Evolutionary conservation across 2,113 vertebrate genomes (phyloP), one percentile per base, ranked within the genome.

Genomic region (Muntiacus reevesi): DNA sequence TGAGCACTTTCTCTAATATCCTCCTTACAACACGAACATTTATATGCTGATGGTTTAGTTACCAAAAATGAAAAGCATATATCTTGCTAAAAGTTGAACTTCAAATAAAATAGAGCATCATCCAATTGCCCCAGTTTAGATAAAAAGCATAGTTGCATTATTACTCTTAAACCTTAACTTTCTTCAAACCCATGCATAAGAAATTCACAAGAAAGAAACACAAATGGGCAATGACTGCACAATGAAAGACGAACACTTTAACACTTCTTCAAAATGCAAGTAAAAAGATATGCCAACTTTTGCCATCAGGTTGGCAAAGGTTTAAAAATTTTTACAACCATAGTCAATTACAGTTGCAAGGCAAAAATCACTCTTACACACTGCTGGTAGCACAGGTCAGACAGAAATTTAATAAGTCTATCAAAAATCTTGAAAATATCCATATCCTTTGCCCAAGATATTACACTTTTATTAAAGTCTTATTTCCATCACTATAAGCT

Each of bases 41-140:
- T 83, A 71, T 85, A 85, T 93, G 81, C 88, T 95, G 54, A 97
- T 89, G 13, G 86, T 87, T 94, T 78, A 97, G 59, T 64, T 74
- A 83, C 9, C 28, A 76, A 83, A 97, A 97, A n/a, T 79, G 33
- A 98, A 96, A 97, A 96, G 47, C 54, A 9, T 78, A 87, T 60
- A 25, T 91, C 9, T 93, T 89, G 27, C 47, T 88, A 82, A 74
- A 7, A 62, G 54, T 67, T 87, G 62, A 93, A 96, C 67, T 95
- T 97, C 87, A 89, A 85, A 87, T 67, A 47, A 93, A 96, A 90
- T 12, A 87, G 19, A 87, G 64, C 5, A 87, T 36, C 74, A 71
- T 92, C 28, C 62, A 94, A 55, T 55, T 43, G n/a, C 4, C 78
- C 21, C 30, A 89, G 57, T 93, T 95, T 84, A 96, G 71, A 91